Evolutionary conservation across 2,888 invertebrate species (phyloP).

Genomic region (Orthosia gracilis): DNA sequence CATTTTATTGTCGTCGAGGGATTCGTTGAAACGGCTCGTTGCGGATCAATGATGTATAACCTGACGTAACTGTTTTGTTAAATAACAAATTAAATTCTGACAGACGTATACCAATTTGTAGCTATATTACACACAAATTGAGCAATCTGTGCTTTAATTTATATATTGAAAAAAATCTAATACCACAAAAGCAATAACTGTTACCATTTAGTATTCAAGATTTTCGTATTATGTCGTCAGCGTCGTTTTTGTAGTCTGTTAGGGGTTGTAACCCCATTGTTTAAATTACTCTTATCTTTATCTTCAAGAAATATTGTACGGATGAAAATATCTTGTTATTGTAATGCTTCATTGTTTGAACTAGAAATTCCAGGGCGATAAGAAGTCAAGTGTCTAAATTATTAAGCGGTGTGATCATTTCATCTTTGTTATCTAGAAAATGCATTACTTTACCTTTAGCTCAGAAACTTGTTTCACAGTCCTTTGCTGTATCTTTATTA

Average conservation of each 20-base stretch:
- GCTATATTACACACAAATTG: not conserved
- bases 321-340: conserved; percentile 81
- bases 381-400: conserved; percentile 64
- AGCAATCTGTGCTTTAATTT: conserved; percentile 7
- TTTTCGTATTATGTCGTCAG: not conserved
- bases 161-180: conserved; percentile 1
- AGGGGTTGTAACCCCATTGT: conserved; percentile 59
- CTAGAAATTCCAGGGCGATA: conserved; percentile 83
- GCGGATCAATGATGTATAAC: conserved; percentile 76
- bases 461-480: conserved; percentile 36
- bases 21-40: conserved; percentile 79
- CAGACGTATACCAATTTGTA: conserved; percentile 4
- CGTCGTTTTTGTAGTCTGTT: not conserved
- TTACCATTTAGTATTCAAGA: not conserved
- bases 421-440: conserved; percentile 48
- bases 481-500: conserved; percentile 16
- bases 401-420: conserved; percentile 60
- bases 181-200: conserved; percentile 1
- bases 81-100: conserved; percentile 9
- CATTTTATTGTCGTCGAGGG: conserved; percentile 72
- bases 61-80: conserved; percentile 64
- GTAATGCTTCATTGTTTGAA: conserved; percentile 82
- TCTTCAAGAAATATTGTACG: conserved; percentile 71
- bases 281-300: conserved; percentile 70
- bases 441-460: conserved; percentile 32